A percentile compares a stretch with the other conserved stretches of the same genome.
Conservation (phyloP, 2,888 invertebrate genomes). For the Tetropium fuscum region DNA sequence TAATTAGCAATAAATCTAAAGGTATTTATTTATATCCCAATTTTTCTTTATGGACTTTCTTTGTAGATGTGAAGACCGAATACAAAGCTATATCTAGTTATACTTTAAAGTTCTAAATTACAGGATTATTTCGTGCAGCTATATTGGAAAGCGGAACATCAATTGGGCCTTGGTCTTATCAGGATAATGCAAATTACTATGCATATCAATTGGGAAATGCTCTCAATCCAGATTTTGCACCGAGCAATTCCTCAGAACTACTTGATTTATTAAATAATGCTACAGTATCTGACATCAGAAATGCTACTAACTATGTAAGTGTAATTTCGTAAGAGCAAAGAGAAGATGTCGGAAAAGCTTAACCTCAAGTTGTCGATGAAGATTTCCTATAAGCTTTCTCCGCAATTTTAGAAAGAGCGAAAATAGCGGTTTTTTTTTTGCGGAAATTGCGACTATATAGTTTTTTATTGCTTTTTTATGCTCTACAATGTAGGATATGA, state of each 20-base stretch:
- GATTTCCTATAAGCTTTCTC: too few relatives aligned
- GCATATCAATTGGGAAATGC: conserved; percentile 24
- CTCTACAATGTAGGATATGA: too few relatives aligned
- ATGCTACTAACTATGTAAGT: conserved; percentile 19
- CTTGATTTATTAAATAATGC: conserved; percentile 25
- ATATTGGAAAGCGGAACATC: conserved; percentile 35
- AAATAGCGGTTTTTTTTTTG: too few relatives aligned
- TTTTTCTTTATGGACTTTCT: background rate
- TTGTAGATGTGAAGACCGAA: too few relatives aligned
- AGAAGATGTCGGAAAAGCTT: background rate
- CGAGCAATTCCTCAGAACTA: conserved; percentile 23
- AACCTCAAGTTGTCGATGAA: background rate
- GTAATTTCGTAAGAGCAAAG: background rate
- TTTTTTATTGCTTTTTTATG: too few relatives aligned
- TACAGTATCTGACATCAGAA: conserved; percentile 13
- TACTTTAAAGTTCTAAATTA: background rate
- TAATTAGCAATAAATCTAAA: conserved; percentile 26
- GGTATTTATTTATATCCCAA: background rate
- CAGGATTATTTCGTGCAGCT: conserved; percentile 30
- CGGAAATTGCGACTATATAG: too few relatives aligned
- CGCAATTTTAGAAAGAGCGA: too few relatives aligned
- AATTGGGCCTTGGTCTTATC: conserved; percentile 1
- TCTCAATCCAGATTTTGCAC: conserved; percentile 20
- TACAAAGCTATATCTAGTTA: too few relatives aligned
- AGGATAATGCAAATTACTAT: conserved; percentile 13